phyloP scores from a whole-genome alignment of 2,888 invertebrate species.

The Boloria euphrosyne region DNA sequence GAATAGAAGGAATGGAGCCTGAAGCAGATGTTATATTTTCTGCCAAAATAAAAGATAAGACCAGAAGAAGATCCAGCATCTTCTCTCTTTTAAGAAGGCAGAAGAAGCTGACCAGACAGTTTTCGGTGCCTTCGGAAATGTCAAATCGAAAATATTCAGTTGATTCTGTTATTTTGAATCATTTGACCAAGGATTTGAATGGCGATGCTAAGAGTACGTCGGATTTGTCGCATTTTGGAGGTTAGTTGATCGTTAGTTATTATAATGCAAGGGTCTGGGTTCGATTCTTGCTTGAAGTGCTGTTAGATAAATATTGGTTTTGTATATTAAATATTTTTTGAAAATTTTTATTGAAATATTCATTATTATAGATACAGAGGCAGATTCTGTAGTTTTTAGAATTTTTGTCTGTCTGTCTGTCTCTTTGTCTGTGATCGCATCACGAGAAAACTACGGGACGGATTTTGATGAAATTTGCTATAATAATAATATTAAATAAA shows the following conservation, averaged over 20 bases:
- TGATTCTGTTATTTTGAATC: slow-evolving; percentile 65
- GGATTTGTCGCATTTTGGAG: slow-evolving; percentile 51
- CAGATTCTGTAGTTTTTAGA: too few species aligned
- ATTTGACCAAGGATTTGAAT: slow-evolving; percentile 47
- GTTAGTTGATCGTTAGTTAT: slow-evolving; percentile 46
- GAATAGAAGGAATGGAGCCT: slow-evolving; percentile 50
- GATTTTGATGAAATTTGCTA: too few species aligned
- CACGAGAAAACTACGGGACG: too few species aligned
- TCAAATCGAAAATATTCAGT: slow-evolving; percentile 63
- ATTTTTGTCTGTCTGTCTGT: too few species aligned
- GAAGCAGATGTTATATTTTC: slow-evolving; percentile 51
- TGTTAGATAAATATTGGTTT: too few species aligned
- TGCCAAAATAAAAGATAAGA: slow-evolving; percentile 57
- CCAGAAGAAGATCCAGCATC: slow-evolving; percentile 64
- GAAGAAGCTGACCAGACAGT: slow-evolving; percentile 65
- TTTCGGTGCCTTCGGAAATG: slow-evolving; percentile 58
- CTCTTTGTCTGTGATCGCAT: too few species aligned
- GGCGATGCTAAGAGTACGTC: slow-evolving; percentile 31
- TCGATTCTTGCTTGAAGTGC: too few species aligned
- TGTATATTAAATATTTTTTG: too few species aligned
- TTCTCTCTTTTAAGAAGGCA: slow-evolving; percentile 63
- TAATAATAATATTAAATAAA: too few species aligned
- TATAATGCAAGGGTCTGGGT: too few species aligned
- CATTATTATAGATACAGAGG: too few species aligned
- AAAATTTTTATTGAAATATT: too few species aligned